These are phyloP conservation scores for Australoheros scitulus DNA, from an alignment of 2,113 vertebrate species.

Conservation along the genomic window DNA sequence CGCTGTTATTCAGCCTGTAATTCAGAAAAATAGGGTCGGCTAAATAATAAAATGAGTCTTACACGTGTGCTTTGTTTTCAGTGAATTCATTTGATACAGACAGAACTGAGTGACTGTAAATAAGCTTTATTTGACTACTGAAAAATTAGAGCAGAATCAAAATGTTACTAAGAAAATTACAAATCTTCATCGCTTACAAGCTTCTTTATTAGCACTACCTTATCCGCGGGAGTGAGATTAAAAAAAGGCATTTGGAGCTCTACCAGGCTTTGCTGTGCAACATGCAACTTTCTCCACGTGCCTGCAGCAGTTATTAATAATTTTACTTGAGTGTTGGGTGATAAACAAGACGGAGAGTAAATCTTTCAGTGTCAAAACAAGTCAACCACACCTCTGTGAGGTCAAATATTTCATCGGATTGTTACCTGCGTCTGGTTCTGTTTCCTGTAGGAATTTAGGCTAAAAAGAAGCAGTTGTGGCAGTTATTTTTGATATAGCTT, in stretches of 20 bases:
- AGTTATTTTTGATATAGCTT: constrained; percentile 34
- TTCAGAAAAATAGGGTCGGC: background rate
- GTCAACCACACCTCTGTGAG: constrained; percentile 22
- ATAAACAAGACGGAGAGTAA: constrained; percentile 34
- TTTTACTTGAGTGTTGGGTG: constrained; percentile 1
- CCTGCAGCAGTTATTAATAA: constrained; percentile 25
- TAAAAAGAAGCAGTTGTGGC: background rate
- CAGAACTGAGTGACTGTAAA: too few relatives aligned
- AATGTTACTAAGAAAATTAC: too few relatives aligned
- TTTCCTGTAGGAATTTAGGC: background rate
- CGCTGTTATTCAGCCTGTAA: background rate
- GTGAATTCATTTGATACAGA: too few relatives aligned
- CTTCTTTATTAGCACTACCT: background rate
- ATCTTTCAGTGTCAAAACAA: constrained; percentile 12
- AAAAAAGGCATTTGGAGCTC: background rate
- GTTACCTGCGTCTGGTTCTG: constrained; percentile 18
- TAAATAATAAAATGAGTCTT: too few relatives aligned
- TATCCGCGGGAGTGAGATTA: background rate
- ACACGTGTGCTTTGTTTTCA: too few relatives aligned
- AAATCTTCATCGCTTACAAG: background rate
- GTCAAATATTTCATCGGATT: constrained; percentile 7
- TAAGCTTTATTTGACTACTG: too few relatives aligned
- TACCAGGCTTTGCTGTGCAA: background rate
- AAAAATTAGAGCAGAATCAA: too few relatives aligned
- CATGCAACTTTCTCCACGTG: background rate